Conservation (phyloP, 2,113 vertebrate genomes). For the Lepus americanus region DNA sequence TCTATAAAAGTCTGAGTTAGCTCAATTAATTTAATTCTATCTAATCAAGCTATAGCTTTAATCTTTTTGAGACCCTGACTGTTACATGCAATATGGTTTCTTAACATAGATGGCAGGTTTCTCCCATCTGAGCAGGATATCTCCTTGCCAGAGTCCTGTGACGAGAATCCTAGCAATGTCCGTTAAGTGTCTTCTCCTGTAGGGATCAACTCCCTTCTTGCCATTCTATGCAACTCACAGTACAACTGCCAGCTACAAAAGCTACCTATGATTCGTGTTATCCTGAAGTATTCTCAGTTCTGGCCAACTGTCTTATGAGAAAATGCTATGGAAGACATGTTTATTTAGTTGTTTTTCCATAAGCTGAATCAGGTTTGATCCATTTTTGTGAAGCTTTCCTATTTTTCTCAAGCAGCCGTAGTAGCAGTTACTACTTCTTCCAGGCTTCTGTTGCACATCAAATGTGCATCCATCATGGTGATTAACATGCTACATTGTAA, state of each 20-base stretch:
- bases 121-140: not conserved
- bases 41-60: not conserved
- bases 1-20: not conserved
- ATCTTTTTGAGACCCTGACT: not conserved
- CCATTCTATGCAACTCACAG: not conserved
- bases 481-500: not conserved
- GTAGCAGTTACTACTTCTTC: not conserved
- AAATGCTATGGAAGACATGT: not conserved
- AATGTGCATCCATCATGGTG: not conserved
- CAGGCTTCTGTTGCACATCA: not conserved
- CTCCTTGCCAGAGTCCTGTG: not conserved
- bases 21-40: not conserved
- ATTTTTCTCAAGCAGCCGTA: not conserved
- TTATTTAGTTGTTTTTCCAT: not conserved
- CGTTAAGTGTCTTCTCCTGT: not conserved
- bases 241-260: not conserved
- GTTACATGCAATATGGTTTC: not conserved
- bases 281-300: not conserved
- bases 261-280: not conserved
- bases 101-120: conserved; percentile 1
- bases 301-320: not conserved
- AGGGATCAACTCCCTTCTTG: not conserved
- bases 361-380: not conserved
- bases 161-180: not conserved
- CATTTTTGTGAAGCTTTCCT: not conserved